Evolutionary conservation across 2,113 vertebrate species (phyloP).

Genomic region (Myrmophylax atrothorax): DNA sequence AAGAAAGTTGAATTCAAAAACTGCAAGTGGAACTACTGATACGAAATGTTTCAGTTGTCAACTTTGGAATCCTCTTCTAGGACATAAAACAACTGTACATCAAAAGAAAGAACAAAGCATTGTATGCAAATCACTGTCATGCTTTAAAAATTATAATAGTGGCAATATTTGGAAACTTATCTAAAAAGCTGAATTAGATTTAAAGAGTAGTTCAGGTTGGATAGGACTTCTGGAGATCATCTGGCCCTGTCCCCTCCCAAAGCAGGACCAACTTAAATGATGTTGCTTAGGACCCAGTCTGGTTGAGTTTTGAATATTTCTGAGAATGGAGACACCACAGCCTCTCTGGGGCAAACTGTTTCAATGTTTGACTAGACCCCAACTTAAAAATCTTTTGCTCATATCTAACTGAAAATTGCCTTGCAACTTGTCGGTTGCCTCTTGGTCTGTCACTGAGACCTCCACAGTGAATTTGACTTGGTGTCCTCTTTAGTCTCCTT

Average conservation of each 20-base stretch:
- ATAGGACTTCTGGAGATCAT: not conserved
- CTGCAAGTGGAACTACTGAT: not conserved
- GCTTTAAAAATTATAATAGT: not conserved
- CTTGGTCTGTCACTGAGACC: not conserved
- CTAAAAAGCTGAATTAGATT: not conserved
- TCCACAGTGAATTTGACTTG: not conserved
- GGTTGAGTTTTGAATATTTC: not conserved
- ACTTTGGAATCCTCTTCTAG: not conserved
- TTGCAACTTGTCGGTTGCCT: not conserved
- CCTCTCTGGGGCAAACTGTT: not conserved
- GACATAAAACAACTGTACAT: not conserved
- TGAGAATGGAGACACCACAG: not conserved
- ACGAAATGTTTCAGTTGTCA: not conserved
- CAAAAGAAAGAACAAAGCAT: not conserved
- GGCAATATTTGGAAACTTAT: not conserved
- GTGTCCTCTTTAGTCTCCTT: not conserved
- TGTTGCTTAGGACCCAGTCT: not conserved
- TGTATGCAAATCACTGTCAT: rapidly evolving
- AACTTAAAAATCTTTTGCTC: not conserved
- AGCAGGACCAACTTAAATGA: not conserved
- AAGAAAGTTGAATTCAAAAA: not conserved
- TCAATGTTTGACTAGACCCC: not conserved
- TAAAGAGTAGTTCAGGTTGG: not conserved
- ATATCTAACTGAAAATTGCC: not conserved
- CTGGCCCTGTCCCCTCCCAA: not conserved